A percentile compares a stretch with the other conserved stretches of the same genome.
These are phyloP conservation scores for Anas bernieri DNA, from an alignment of 2,797 vertebrate genomes.

Conservation along the genomic window DNA sequence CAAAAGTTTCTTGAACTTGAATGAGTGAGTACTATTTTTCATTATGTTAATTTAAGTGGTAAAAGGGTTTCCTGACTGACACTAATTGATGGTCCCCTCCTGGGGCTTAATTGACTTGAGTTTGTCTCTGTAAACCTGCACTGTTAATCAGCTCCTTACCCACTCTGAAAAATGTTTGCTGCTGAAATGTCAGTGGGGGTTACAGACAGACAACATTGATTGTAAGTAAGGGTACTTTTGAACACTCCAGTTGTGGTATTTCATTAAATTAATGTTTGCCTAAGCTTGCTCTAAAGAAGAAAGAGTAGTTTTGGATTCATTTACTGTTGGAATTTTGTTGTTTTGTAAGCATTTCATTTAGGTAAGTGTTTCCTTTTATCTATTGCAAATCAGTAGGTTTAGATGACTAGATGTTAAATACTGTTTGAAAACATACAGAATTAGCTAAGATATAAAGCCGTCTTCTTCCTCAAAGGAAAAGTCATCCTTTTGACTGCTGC, in stretches of 20 bases:
- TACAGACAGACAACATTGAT: conserved; percentile 19
- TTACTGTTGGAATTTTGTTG: neutral
- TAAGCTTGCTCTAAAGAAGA: neutral
- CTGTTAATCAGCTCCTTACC: conserved; percentile 49
- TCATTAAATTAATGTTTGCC: conserved; percentile 23
- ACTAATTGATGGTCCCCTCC: conserved; percentile 68
- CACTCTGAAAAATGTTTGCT: conserved; percentile 22
- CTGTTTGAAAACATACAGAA: neutral
- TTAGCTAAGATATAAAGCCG: neutral
- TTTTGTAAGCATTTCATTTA: neutral
- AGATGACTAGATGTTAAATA: neutral
- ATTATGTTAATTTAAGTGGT: conserved; percentile 51
- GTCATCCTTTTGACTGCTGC: neutral
- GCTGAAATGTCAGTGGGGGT: neutral
- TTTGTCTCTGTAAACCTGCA: conserved; percentile 58
- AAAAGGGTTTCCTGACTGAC: conserved; percentile 57
- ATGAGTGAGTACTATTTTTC: conserved; percentile 32
- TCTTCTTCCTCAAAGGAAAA: neutral
- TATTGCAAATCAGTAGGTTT: neutral
- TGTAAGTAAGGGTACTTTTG: neutral
- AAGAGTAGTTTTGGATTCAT: neutral
- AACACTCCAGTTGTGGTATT: neutral
- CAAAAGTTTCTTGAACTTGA: conserved; percentile 8
- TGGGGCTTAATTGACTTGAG: conserved; percentile 62
- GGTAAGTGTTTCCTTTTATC: neutral